Evolutionary conservation across 2,888 invertebrate species (phyloP).

Genomic region (Lycocerus yunnanus): DNA sequence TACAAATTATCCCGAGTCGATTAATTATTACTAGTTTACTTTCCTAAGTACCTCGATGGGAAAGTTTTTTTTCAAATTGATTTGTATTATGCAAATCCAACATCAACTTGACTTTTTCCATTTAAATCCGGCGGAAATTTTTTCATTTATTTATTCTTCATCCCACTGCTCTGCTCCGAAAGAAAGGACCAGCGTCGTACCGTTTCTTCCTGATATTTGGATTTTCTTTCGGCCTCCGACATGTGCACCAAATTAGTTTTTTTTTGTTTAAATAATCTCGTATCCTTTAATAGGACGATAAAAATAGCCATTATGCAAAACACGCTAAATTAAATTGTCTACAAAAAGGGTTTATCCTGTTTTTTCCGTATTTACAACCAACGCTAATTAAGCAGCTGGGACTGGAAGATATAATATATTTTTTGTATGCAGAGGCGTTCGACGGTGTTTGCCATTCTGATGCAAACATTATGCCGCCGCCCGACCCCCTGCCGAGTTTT

Average conservation of each 20-base stretch:
- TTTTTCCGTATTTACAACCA: not conserved
- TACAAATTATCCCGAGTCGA: not conserved
- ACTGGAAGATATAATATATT: not conserved
- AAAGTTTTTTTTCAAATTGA: not conserved
- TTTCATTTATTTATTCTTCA: not conserved
- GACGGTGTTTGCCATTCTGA: too few relatives aligned
- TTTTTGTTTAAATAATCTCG: not conserved
- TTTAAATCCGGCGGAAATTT: not conserved
- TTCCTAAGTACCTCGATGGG: not conserved
- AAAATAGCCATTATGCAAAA: not conserved
- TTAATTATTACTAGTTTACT: not conserved
- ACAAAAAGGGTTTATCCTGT: not conserved
- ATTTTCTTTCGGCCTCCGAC: not conserved
- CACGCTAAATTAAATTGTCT: not conserved
- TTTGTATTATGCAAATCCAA: not conserved
- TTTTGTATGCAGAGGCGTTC: not conserved
- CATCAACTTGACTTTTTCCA: not conserved
- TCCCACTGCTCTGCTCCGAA: too few relatives aligned
- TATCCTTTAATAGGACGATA: not conserved
- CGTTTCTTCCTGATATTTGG: not conserved
- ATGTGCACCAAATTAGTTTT: not conserved
- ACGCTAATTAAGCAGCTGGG: not conserved
- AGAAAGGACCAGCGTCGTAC: too few relatives aligned
- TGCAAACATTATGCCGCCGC: too few relatives aligned
- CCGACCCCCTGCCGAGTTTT: too few relatives aligned